Percentiles rank a stretch among this genome's conserved stretches.
These are phyloP conservation scores for Podocnemis expansa DNA, from an alignment of 2,113 vertebrate species.

Conservation along the genomic window DNA sequence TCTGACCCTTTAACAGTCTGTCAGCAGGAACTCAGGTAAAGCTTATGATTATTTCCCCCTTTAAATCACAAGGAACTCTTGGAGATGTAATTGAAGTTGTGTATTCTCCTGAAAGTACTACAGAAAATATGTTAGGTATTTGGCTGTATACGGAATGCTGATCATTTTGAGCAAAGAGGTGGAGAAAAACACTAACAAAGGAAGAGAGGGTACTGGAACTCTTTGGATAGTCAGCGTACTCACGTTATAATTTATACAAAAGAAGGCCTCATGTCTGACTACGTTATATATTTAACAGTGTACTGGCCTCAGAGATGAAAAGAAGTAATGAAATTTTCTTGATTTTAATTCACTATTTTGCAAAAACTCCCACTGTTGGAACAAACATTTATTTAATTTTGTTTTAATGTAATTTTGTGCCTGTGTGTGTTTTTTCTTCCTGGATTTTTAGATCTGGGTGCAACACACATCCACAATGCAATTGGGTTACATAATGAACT, in stretches of 20 bases:
- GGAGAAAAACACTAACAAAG: constrained; percentile 12
- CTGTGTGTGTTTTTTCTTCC: not conserved
- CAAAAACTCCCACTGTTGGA: not conserved
- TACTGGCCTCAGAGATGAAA: not conserved
- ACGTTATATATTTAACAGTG: not conserved
- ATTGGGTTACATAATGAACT: not conserved
- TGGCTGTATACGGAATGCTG: constrained; percentile 2
- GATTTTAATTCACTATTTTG: not conserved
- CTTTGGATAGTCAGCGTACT: not conserved
- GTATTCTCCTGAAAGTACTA: constrained; percentile 7
- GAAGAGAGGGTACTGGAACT: not conserved
- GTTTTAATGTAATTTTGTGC: not conserved
- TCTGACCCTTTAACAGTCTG: not conserved
- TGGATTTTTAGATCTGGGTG: not conserved
- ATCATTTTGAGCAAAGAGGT: constrained; percentile 4
- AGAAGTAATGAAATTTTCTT: not conserved
- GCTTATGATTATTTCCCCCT: not conserved
- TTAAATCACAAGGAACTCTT: not conserved
- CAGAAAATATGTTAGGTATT: constrained; percentile 29
- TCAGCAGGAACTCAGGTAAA: not conserved
- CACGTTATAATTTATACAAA: not conserved
- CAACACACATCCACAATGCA: not conserved
- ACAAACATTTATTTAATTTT: not conserved
- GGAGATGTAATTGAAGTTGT: constrained; percentile 30
- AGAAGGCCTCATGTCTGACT: not conserved